These are phyloP conservation scores for Nasonia giraulti DNA, from an alignment of 1,140 invertebrate species.

Conservation along the genomic window DNA sequence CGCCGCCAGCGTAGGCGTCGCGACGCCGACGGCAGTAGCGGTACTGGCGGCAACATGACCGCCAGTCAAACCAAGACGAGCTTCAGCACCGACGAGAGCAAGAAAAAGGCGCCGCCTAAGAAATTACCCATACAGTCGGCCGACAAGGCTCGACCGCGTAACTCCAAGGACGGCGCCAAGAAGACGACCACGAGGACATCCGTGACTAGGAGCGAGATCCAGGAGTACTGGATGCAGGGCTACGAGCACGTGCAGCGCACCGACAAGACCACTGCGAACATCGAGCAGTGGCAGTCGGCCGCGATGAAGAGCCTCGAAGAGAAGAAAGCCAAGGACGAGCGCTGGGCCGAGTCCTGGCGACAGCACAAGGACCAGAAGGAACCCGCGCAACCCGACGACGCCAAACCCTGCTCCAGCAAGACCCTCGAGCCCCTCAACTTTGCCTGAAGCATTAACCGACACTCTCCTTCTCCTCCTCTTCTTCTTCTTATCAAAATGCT, in stretches of 20 bases:
- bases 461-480: neutral
- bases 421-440: constrained; percentile 74
- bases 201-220: constrained; percentile 50
- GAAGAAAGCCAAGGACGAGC: constrained; percentile 59
- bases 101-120: constrained; percentile 26
- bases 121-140: constrained; percentile 28
- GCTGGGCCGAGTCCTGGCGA: constrained; percentile 45
- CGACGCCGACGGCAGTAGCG: constrained; percentile 55
- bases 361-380: constrained; percentile 52
- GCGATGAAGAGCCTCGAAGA: constrained; percentile 55
- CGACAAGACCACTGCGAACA: constrained; percentile 49
- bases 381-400: constrained; percentile 62
- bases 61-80: constrained; percentile 48
- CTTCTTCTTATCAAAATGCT: neutral
- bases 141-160: constrained; percentile 12
- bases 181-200: constrained; percentile 40
- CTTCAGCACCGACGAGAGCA: constrained; percentile 47
- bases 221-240: constrained; percentile 53
- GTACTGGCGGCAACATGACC: constrained; percentile 18
- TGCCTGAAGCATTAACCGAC: constrained; percentile 59
- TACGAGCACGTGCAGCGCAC: constrained; percentile 51
- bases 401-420: constrained; percentile 77
- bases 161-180: constrained; percentile 16
- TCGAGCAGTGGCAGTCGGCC: constrained; percentile 50
- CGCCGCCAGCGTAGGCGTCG: constrained; percentile 57